phyloP scores from a whole-genome alignment of 2,888 invertebrate genomes.

The Acleris literana region DNA sequence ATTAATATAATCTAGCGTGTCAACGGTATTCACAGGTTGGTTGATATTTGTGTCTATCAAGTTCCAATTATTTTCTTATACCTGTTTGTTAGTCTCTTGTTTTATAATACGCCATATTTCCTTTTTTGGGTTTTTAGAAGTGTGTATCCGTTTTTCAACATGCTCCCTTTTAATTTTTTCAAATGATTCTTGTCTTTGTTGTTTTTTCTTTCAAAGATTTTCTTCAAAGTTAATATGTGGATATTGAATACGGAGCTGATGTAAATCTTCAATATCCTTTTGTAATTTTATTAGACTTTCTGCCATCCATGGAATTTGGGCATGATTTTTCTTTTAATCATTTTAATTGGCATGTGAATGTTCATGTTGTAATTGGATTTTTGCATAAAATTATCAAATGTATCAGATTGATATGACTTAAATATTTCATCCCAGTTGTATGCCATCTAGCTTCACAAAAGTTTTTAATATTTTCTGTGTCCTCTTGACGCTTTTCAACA shows the following conservation, averaged over 20 bases:
- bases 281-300: not conserved
- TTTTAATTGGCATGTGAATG: not conserved
- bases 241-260: not conserved
- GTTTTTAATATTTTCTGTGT: not conserved
- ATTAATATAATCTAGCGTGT: conserved; percentile 1
- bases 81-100: not conserved
- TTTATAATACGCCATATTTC: conserved; percentile 4
- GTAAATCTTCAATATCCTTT: not conserved
- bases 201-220: not conserved
- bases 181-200: not conserved
- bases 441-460: conserved; percentile 1
- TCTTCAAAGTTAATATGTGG: conserved; percentile 6
- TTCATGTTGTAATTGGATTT: not conserved
- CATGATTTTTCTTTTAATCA: not conserved
- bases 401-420: not conserved
- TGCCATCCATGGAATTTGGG: conserved; percentile 1
- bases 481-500: not conserved
- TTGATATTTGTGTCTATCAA: not conserved
- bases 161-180: not conserved
- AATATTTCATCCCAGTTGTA: conserved; percentile 7
- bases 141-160: not conserved
- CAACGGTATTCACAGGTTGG: not conserved
- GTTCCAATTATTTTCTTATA: conserved; percentile 2
- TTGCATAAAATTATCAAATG: conserved; percentile 3
- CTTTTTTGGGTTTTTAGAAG: not conserved